A percentile compares a stretch with the other conserved stretches of the same genome.
These are phyloP conservation scores for Periophthalmodon schlosseri DNA, from an alignment of 2,113 vertebrate species.

Conservation along the genomic window DNA sequence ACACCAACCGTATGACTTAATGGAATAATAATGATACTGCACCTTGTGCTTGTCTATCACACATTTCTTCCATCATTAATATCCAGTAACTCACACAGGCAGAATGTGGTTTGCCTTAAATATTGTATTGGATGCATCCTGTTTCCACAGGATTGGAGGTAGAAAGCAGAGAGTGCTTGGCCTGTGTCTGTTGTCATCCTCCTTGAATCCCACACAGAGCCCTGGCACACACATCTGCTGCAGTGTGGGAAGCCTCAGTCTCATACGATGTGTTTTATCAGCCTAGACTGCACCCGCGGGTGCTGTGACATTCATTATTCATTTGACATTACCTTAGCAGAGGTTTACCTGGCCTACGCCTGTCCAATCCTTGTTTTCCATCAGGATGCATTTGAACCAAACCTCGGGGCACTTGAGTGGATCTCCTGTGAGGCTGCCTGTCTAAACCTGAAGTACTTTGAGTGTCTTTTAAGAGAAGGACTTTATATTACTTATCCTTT, in stretches of 20 bases:
- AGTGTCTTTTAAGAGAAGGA: background rate
- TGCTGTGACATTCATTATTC: constrained; percentile 63
- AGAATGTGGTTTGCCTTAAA: background rate
- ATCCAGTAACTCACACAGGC: background rate
- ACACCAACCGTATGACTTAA: background rate
- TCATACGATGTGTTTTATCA: constrained; percentile 50
- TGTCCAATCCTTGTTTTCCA: constrained; percentile 60
- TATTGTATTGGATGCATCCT: constrained; percentile 4
- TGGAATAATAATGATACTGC: background rate
- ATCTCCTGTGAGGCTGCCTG: constrained; percentile 36
- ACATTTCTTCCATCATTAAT: background rate
- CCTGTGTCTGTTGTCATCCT: constrained; percentile 15
- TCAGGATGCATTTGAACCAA: constrained; percentile 41
- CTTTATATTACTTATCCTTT: background rate
- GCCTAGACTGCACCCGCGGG: constrained; percentile 42
- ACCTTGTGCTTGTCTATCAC: background rate
- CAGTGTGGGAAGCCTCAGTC: constrained; percentile 48
- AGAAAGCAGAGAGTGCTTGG: background rate
- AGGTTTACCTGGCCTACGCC: constrained; percentile 60
- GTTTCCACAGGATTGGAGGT: background rate
- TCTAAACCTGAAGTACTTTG: constrained; percentile 23
- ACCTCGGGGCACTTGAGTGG: constrained; percentile 34
- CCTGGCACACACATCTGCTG: constrained; percentile 31
- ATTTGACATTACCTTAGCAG: constrained; percentile 46
- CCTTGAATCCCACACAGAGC: constrained; percentile 20